phyloP scores from a whole-genome alignment of 2,113 vertebrate species.

The Reinhardtius hippoglossoides region DNA sequence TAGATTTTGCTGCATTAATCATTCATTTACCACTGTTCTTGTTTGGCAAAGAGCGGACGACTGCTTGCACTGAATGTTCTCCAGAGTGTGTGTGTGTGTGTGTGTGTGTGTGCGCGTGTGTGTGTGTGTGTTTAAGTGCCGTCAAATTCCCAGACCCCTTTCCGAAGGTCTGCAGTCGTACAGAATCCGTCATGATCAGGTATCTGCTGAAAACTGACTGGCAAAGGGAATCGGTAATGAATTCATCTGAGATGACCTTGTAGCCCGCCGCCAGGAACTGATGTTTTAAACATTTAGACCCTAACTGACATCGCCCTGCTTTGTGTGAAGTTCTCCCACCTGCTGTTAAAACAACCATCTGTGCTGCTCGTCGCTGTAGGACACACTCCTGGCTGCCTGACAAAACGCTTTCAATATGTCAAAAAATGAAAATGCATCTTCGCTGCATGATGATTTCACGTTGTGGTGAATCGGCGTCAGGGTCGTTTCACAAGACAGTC shows the following conservation, averaged over 20 bases:
- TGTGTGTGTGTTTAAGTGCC: not conserved
- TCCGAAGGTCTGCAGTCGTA: not conserved
- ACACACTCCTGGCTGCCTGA: constrained; percentile 50
- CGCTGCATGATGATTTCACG: not conserved
- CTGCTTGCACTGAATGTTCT: too few relatives aligned
- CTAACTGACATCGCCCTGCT: constrained; percentile 54
- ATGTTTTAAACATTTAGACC: constrained; percentile 71
- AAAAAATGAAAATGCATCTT: constrained; percentile 23
- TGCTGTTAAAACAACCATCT: constrained; percentile 78
- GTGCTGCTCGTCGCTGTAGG: constrained; percentile 56
- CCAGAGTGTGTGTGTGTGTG: not conserved
- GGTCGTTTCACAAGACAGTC: not conserved
- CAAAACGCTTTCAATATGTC: constrained; percentile 47
- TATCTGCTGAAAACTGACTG: constrained; percentile 28
- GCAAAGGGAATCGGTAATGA: constrained; percentile 62
- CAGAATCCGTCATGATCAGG: constrained; percentile 9
- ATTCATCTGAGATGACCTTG: constrained; percentile 60
- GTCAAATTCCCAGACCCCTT: not conserved
- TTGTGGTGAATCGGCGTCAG: not conserved
- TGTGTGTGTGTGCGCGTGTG: too few relatives aligned
- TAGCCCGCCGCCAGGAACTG: constrained; percentile 46
- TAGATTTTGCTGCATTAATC: not conserved
- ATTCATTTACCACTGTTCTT: not conserved
- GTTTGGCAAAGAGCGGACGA: not conserved
- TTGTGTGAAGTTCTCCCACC: constrained; percentile 65